phyloP scores from a whole-genome alignment of 2,113 vertebrate species.

The Erythrocercus mccallii region DNA sequence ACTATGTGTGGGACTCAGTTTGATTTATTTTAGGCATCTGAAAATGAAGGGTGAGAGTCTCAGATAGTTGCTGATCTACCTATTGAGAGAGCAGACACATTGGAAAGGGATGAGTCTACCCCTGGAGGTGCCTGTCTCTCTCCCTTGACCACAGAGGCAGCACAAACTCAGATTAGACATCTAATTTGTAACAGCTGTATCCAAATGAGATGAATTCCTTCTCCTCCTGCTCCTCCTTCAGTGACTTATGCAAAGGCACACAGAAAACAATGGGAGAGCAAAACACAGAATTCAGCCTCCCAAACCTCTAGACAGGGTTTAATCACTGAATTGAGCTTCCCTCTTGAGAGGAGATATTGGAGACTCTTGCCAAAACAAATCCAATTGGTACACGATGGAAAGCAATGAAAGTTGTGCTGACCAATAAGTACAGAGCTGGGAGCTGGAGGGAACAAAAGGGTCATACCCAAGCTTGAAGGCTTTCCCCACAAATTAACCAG shows the following conservation, averaged over 20 bases:
- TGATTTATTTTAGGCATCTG: neutral
- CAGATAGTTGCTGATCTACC: neutral
- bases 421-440: neutral
- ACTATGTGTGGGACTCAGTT: neutral
- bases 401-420: neutral
- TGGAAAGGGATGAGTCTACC: neutral
- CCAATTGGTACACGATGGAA: neutral
- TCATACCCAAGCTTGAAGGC: neutral
- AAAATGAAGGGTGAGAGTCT: neutral
- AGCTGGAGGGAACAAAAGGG: neutral
- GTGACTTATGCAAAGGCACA: neutral
- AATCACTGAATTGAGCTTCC: neutral
- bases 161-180: neutral
- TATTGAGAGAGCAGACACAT: neutral
- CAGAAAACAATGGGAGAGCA: slow-evolving; percentile 8
- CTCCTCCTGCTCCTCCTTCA: neutral
- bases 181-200: neutral
- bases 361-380: neutral
- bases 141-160: neutral
- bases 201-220: neutral
- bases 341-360: neutral
- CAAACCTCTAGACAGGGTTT: neutral
- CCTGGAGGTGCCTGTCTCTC: neutral
- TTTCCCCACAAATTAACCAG: neutral
- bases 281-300: neutral